Percentiles rank a stretch among this genome's conserved stretches.
These are phyloP conservation scores for Tetraodon nigroviridis DNA, from an alignment of 2,113 vertebrate genomes.

Conservation along the genomic window DNA sequence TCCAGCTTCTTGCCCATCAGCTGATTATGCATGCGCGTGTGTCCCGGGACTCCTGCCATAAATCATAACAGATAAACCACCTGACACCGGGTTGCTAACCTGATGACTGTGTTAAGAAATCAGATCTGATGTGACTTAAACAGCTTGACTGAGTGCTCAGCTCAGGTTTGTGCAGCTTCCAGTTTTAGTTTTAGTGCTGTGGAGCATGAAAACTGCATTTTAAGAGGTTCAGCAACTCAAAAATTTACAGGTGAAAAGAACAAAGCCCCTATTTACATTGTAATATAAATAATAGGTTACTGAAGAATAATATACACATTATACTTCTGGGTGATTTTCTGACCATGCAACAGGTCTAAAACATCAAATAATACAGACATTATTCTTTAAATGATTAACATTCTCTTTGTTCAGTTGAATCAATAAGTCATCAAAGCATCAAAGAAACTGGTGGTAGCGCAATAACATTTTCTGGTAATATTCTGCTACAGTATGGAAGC, in stretches of 20 bases:
- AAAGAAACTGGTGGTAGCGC: neutral
- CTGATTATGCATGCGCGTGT: constrained; percentile 24
- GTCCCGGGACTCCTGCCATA: constrained; percentile 24
- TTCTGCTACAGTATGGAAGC: too few relatives aligned
- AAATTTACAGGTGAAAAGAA: too few relatives aligned
- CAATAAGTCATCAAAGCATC: constrained; percentile 29
- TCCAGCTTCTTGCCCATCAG: constrained; percentile 21
- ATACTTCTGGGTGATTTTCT: too few relatives aligned
- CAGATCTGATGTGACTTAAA: constrained; percentile 23
- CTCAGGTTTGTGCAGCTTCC: neutral
- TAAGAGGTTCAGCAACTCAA: too few relatives aligned
- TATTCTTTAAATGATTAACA: neutral
- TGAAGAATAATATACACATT: too few relatives aligned
- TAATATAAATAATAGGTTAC: too few relatives aligned
- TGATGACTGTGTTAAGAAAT: constrained; percentile 51
- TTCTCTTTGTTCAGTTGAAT: neutral
- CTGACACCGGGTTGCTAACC: constrained; percentile 22
- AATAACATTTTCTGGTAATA: too few relatives aligned
- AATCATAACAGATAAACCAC: constrained; percentile 43
- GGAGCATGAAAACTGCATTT: neutral
- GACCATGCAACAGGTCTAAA: too few relatives aligned
- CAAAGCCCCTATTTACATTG: too few relatives aligned
- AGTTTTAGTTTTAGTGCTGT: neutral
- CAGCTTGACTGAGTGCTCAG: neutral
- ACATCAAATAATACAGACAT: too few relatives aligned